These are phyloP conservation scores for Mythimna ferrago DNA, from an alignment of 2,888 invertebrate species.

Conservation along the genomic window DNA sequence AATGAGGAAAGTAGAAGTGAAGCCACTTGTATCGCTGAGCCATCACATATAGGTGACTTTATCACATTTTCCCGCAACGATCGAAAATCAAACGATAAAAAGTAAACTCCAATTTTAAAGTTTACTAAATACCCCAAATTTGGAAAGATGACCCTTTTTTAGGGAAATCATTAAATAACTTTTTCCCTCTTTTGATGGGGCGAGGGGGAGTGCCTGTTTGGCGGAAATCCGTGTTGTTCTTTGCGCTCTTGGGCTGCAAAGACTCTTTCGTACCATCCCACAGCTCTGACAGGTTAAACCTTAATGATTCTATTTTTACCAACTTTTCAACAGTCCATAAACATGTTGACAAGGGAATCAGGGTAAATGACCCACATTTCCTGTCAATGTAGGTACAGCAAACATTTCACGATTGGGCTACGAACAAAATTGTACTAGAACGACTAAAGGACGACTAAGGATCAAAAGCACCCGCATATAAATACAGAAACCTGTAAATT, in stretches of 20 bases:
- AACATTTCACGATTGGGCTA: slow-evolving; percentile 27
- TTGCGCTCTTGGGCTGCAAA: too few relatives aligned
- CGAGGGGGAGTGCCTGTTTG: too few relatives aligned
- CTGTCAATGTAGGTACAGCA: slow-evolving; percentile 13
- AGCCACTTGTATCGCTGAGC: background rate
- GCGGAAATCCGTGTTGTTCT: too few relatives aligned
- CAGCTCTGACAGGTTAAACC: background rate
- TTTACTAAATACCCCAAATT: slow-evolving; percentile 3
- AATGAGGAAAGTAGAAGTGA: background rate
- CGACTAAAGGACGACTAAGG: background rate
- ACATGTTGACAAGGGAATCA: slow-evolving; percentile 42
- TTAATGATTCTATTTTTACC: slow-evolving; percentile 33
- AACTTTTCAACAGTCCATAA: slow-evolving; percentile 41
- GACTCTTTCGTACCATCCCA: too few relatives aligned
- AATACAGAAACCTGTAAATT: slow-evolving; percentile 14
- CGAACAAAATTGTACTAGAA: background rate
- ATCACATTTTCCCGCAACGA: background rate
- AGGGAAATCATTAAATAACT: too few relatives aligned
- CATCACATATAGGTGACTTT: too few relatives aligned
- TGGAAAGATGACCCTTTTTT: slow-evolving; percentile 2
- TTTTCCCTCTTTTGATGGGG: too few relatives aligned
- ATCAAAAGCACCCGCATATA: slow-evolving; percentile 34
- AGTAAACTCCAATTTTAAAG: slow-evolving; percentile 7
- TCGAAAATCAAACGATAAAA: background rate
- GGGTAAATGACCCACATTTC: slow-evolving; percentile 42